phyloP scores from a whole-genome alignment of 1,140 invertebrate species.

The Cydia strobilella region DNA sequence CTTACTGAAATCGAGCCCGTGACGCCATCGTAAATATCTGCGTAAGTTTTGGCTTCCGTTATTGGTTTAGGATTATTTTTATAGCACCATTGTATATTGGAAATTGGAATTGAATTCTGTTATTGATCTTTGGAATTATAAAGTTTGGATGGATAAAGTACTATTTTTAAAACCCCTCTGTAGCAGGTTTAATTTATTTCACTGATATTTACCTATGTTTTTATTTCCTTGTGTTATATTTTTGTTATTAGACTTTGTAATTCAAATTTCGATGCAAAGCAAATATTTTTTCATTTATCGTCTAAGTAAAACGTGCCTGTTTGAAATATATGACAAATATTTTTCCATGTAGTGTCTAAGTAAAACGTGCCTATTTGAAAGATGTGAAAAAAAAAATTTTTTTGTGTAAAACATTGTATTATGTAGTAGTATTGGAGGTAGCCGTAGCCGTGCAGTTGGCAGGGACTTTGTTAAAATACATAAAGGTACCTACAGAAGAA shows the following conservation, averaged over 20 bases:
- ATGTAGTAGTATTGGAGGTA: too few relatives aligned
- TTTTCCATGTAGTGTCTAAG: too few relatives aligned
- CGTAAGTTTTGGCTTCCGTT: constrained; percentile 17
- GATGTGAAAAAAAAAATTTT: not conserved
- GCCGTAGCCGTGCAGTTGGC: too few relatives aligned
- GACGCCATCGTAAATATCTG: constrained; percentile 45
- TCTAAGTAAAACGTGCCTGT: not conserved
- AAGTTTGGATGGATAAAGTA: too few relatives aligned
- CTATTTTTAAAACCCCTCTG: too few relatives aligned
- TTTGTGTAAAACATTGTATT: not conserved
- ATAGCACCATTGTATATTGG: constrained; percentile 16
- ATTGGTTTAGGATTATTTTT: constrained; percentile 30
- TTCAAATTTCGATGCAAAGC: not conserved
- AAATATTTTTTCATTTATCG: too few relatives aligned
- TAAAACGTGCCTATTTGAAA: not conserved
- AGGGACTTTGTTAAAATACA: not conserved
- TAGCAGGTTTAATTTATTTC: too few relatives aligned
- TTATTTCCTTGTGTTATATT: too few relatives aligned
- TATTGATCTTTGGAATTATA: not conserved
- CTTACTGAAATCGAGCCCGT: constrained; percentile 41
- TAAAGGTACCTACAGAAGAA: not conserved
- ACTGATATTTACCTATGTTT: too few relatives aligned
- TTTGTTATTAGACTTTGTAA: not conserved
- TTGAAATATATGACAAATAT: not conserved
- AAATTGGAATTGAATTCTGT: constrained; percentile 19